Base-by-base conservation (phyloP, 1,140 invertebrate species). In the Drosophila sulfurigaster region DNA sequence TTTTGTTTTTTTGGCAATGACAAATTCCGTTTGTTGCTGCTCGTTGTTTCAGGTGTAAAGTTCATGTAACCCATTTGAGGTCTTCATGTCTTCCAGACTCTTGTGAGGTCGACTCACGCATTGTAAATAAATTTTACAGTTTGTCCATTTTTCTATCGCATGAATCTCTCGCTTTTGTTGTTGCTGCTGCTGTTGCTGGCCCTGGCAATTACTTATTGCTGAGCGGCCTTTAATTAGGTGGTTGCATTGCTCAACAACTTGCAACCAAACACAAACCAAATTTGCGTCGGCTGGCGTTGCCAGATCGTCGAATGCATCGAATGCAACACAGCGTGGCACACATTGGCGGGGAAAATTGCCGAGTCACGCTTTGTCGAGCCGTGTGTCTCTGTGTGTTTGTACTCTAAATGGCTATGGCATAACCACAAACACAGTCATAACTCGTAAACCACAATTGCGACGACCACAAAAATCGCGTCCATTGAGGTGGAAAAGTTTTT, bases 401-500 rank as follows among this genome's bases (percentile, higher is more conserved):
- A 25, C 66, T 70, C 66, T 38, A 75, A 70, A 70, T 75, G 45
- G 63, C 3, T 52, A 62, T 66, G 74, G 41, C 56, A 76, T 76
- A 76, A 76, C 67, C 43, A 13, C 16, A 57, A 49, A 25, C 20
- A 25, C 4, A 62, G 4, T 10, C 52, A 28, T 28, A 52, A 54
- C 28, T 20, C 46, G 25, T 25, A 25, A 78, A 70, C 79, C 48
- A 20, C 51, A 69, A 38, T 6, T 4, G 6, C 16, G 8, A 32
- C 11, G n/a, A 15, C 38, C 20, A 25, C 20, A 25, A 57, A 38
- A 16, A 10, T 49, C 16, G 7, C 51, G 38, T n/a, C 49, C 70
- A 73, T 86, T 86, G 56, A 76, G 41, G 77, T 66, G 77, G 79
- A 88, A 87, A 82, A 66, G 25, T 80, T 74, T 74, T 60, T 25